Conservation (phyloP, 2,888 invertebrate genomes). For the Zaprionus bogoriensis region DNA sequence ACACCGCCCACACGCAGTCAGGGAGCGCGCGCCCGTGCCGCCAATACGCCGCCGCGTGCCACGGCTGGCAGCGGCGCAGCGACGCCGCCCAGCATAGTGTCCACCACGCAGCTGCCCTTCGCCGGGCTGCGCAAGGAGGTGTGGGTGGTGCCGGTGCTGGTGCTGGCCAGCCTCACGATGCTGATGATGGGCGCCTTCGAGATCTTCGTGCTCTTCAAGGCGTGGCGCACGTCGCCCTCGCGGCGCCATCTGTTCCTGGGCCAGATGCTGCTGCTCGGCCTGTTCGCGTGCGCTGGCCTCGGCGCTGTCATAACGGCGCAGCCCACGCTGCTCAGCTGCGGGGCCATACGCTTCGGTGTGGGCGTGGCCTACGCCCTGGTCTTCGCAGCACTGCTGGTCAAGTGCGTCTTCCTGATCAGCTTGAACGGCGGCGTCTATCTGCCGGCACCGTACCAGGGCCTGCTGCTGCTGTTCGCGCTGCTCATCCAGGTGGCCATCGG, state of each 20-base stretch:
- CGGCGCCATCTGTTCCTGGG: constrained; percentile 93
- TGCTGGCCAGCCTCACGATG: constrained; percentile 92
- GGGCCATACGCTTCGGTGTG: constrained; percentile 91
- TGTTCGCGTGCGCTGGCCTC: constrained; percentile 91
- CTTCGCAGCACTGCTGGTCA: constrained; percentile 95
- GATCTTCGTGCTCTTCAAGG: constrained; percentile 93
- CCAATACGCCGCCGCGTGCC: constrained; percentile 50
- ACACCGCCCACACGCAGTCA: constrained; percentile 55
- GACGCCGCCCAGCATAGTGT: constrained; percentile 78
- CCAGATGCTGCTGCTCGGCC: constrained; percentile 92
- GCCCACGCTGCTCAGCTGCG: constrained; percentile 91
- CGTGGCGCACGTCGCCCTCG: constrained; percentile 91
- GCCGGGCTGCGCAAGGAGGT: constrained; percentile 88
- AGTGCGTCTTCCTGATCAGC: constrained; percentile 96
- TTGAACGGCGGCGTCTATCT: constrained; percentile 95
- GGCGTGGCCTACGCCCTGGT: constrained; percentile 93
- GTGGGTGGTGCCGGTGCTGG: constrained; percentile 95
- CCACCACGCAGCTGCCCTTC: constrained; percentile 76
- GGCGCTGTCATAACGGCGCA: constrained; percentile 90
- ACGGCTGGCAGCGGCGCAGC: constrained; percentile 27
- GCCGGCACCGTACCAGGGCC: constrained; percentile 95
- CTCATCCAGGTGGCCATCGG: constrained; percentile 94
- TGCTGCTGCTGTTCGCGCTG: constrained; percentile 94
- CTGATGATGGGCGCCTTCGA: constrained; percentile 93
- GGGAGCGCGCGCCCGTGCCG: constrained; percentile 65